These are phyloP conservation scores for Papilio polytes DNA, from an alignment of 1,140 invertebrate genomes.

Conservation along the genomic window DNA sequence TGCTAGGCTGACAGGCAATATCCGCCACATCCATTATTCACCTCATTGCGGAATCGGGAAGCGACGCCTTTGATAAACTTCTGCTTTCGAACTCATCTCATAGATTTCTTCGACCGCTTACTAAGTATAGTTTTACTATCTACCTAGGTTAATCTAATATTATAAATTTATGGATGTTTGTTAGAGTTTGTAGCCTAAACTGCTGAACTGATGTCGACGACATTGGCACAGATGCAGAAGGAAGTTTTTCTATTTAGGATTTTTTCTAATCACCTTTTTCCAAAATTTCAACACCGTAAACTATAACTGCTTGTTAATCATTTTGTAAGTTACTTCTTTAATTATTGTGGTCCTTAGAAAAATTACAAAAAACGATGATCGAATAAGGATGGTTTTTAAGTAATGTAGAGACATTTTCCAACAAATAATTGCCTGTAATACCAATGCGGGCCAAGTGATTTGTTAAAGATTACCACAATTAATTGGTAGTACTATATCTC, in stretches of 20 bases:
- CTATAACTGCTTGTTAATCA: no score
- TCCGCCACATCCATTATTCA: conserved; percentile 17
- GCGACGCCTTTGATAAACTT: conserved; percentile 24
- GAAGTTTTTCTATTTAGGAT: no score
- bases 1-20: conserved; percentile 19
- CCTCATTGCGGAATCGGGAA: conserved; percentile 21
- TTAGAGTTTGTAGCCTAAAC: no score
- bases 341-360: no score
- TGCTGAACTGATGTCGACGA: no score
- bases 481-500: background rate
- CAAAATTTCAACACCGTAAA: no score
- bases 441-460: conserved; percentile 10
- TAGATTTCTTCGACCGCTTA: conserved; percentile 11
- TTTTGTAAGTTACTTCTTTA: no score
- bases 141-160: no score
- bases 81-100: background rate
- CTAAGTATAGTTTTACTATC: background rate
- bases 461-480: conserved; percentile 10
- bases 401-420: background rate
- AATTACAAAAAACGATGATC: background rate
- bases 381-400: no score
- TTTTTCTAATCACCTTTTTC: no score
- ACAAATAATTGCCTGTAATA: background rate
- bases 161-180: no score
- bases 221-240: no score